Evolutionary conservation across 2,888 invertebrate genomes (phyloP), one percentile per base, ranked within the genome.

Genomic region (Mamestra brassicae): DNA sequence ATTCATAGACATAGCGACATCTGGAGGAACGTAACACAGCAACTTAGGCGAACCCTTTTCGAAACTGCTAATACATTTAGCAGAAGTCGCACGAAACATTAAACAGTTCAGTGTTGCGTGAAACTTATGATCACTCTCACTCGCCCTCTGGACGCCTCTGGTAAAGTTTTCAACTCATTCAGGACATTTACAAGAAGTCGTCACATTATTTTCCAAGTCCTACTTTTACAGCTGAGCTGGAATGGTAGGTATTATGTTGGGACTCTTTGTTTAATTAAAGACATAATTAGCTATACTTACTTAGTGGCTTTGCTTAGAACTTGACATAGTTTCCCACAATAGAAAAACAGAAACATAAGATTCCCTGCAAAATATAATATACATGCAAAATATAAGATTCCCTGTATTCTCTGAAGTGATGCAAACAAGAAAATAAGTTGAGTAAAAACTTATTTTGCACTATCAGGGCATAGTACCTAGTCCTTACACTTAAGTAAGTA

Each of bases 61-160:
- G 36, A 54, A 70, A 62, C 61, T 26, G 26, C 26, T 78, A 54
- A 42, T 45, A 82, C 52, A 65, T 63, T 78, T 42, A 57, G 62
- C 67, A 55, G 58, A 67, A 67, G 78, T 78, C 50, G 42, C 5
- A 70, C 57, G 64, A 64, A 47, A 71, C 84, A 80, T 74, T 71
- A 71, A 74, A 55, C 80, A 38, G 61, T 58, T 81, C 55, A 80
- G 45, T 58, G 61, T 75, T 55, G 45, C 74, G 58, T n/a, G 11
- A 65, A 81, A 74, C 60, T 80, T 81, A 80, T 84, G 54, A 55
- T 58, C 36, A 57, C 57, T 38, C 57, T 65, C 26, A 50, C 42
- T 71, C 42, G n/a, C 61, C 36, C 69, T 50, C 57, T 55, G 55
- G 50, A n/a, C 17, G 74, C 36, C 69, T 50, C 57, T 55, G 55